Evolutionary conservation across 2,113 vertebrate genomes (phyloP), one percentile per base, ranked within the genome.

Genomic region (Bufo bufo): DNA sequence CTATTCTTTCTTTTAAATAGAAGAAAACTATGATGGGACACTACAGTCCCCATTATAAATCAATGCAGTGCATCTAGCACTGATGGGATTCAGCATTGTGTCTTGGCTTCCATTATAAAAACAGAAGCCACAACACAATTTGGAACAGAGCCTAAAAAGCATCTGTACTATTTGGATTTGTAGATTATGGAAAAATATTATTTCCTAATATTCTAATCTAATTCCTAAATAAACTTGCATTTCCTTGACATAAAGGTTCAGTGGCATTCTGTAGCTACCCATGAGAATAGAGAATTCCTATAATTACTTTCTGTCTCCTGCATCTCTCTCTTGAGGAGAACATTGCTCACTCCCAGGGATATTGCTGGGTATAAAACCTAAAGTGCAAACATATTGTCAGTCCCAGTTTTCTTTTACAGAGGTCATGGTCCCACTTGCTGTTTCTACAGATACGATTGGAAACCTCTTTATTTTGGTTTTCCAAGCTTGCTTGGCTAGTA

Each of bases 391-490:
- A 71, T 59, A 43, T 10, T 33, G 12, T 84, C 63, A 54, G 1
- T 54, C 14, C 17, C 45, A 66, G 1, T n/a, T 65, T 50, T 45
- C 3, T 20, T 54, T 43, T 0, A 23, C 10, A 23, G 6, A 78
- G 85, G 14, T 45, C 72, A 86, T 77, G 85, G 71, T 86, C n/a
- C 85, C 74, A 54, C 71, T 86, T 33, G 61, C 85, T 78, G 72
- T 86, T 45, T 77, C 74, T 50, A 20, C 92, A 13, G 93, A 91
- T 5, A 93, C 90, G 65, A 92, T 94, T n/a, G 93, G 92, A 56
- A 95, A 94, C 33, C 92, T 95, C 23, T 17, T 95, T 77, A 82
- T 95, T 77, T 87, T 96, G 17, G 90, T 95, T 3, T 95, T 95
- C 82, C 94, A 82, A 63, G 43, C 95, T 43, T 54, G 89, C 3